Evolutionary conservation across 2,888 invertebrate species (phyloP).

Genomic region (Campaea margaritaria): DNA sequence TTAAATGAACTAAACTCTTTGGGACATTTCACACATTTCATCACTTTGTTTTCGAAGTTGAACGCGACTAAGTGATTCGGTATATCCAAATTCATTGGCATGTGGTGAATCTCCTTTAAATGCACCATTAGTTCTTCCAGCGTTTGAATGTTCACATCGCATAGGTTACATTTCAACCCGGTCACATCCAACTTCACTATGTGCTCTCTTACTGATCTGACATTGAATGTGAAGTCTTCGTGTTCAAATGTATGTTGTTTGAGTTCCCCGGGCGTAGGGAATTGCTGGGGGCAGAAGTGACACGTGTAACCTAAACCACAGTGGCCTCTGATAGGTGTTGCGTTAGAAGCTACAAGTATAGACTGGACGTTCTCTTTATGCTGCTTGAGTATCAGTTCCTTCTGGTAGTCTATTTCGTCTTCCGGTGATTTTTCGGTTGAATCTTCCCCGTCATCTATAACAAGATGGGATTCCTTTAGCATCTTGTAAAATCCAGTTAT

Average conservation of each 20-base stretch:
- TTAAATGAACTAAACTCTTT: constrained; percentile 60
- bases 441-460: constrained; percentile 41
- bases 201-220: constrained; percentile 44
- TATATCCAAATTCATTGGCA: constrained; percentile 54
- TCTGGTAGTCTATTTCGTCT: background rate
- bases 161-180: constrained; percentile 57
- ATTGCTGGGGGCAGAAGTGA: constrained; percentile 45
- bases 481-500: too few species aligned
- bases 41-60: constrained; percentile 54
- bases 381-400: constrained; percentile 36
- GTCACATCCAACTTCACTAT: constrained; percentile 67
- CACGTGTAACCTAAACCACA: constrained; percentile 49
- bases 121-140: constrained; percentile 57
- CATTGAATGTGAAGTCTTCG: constrained; percentile 35
- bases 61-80: constrained; percentile 69
- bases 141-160: constrained; percentile 44
- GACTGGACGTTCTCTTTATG: constrained; percentile 47
- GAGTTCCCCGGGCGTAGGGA: constrained; percentile 38
- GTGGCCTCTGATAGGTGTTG: constrained; percentile 49
- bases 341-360: constrained; percentile 49
- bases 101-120: constrained; percentile 51
- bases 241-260: constrained; percentile 51
- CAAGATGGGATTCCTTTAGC: constrained; percentile 28
- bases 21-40: constrained; percentile 59
- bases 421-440: background rate